Evolutionary conservation across 2,113 vertebrate genomes (phyloP).

Genomic region (Eulemur rufifrons): DNA sequence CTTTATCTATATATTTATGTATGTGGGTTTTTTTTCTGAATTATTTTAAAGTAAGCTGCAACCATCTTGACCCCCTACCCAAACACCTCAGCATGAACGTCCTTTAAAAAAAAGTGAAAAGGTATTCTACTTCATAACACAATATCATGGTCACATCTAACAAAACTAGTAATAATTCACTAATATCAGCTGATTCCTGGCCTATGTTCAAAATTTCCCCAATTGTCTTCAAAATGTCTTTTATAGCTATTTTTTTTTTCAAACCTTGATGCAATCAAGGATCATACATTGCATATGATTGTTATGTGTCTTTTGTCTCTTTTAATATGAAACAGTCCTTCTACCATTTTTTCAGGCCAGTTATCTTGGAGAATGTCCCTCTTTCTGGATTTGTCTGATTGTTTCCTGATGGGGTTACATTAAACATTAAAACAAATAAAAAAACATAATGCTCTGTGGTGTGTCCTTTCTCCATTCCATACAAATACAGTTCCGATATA

Average conservation of each 20-base stretch:
- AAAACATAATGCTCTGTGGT: background rate
- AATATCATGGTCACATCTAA: background rate
- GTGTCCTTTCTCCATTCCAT: no score
- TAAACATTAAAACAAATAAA: background rate
- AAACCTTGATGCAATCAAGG: background rate
- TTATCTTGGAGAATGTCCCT: background rate
- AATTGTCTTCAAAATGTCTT: background rate
- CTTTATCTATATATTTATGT: background rate
- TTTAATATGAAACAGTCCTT: conserved; percentile 1
- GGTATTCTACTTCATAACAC: background rate
- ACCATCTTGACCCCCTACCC: background rate
- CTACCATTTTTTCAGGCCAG: background rate
- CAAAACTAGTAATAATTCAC: background rate
- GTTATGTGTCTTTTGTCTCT: background rate
- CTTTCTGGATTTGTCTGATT: background rate
- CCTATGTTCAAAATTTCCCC: background rate
- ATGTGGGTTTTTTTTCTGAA: background rate
- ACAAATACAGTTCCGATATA: background rate
- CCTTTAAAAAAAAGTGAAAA: background rate
- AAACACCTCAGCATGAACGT: background rate
- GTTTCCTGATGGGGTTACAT: background rate
- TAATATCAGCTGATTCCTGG: background rate
- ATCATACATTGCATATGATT: background rate
- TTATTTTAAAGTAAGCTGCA: background rate
- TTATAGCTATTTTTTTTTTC: background rate